Evolutionary conservation across 2,113 vertebrate species (phyloP).

Genomic region (Hippocampus comes): DNA sequence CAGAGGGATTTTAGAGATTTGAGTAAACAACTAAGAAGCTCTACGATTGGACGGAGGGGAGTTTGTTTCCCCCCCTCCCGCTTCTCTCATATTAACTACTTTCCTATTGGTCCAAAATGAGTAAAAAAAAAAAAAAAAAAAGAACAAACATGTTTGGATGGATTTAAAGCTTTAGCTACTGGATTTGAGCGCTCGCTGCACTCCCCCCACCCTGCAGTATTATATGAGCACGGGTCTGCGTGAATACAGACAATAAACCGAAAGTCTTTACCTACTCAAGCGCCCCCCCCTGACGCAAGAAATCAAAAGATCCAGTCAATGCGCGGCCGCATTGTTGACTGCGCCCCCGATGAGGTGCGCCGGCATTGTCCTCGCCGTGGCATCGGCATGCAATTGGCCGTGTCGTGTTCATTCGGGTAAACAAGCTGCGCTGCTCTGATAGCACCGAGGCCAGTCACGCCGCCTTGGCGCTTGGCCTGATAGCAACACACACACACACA

Average conservation of each 20-base stretch:
- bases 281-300: conserved; percentile 11
- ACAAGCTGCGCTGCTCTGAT: conserved; percentile 65
- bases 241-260: not conserved
- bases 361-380: conserved; percentile 37
- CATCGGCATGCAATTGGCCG: conserved; percentile 46
- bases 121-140: conserved; percentile 5
- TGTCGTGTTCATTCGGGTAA: conserved; percentile 60
- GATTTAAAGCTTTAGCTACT: conserved; percentile 65
- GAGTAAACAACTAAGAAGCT: conserved; percentile 52
- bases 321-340: conserved; percentile 16
- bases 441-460: conserved; percentile 53
- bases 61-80: conserved; percentile 23
- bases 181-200: conserved; percentile 53
- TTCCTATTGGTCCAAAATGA: conserved; percentile 55
- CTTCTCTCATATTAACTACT: conserved; percentile 46
- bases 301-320: conserved; percentile 21
- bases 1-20: conserved; percentile 62
- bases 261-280: conserved; percentile 12
- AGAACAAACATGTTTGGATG: conserved; percentile 51
- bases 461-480: conserved; percentile 46
- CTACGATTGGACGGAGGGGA: conserved; percentile 39
- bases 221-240: conserved; percentile 37
- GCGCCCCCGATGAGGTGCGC: conserved; percentile 21
- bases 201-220: conserved; percentile 39
- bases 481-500: conserved; percentile 40